Evolutionary conservation across 2,888 invertebrate species (phyloP).

Genomic region (Tiliacea citrago): DNA sequence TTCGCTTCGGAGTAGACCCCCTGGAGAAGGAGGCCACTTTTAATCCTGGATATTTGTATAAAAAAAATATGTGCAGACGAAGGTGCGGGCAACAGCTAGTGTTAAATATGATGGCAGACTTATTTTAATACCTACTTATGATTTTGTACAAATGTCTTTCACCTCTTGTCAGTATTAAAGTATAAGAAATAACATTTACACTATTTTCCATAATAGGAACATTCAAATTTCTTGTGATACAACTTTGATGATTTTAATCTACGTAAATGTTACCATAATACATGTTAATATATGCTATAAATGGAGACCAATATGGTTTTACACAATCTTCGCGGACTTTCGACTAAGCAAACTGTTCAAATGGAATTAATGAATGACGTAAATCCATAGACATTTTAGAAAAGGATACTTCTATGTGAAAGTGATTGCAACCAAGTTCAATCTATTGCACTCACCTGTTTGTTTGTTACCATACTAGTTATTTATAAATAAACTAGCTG

Average conservation of each 20-base stretch:
- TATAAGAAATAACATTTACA: conserved; percentile 8
- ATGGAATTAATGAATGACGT: not conserved
- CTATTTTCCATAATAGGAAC: conserved; percentile 31
- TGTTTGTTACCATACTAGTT: not conserved
- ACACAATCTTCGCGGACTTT: conserved; percentile 17
- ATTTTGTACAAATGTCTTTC: conserved; percentile 4
- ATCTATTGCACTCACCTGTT: no score
- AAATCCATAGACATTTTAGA: no score
- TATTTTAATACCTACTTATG: not conserved
- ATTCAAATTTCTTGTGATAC: conserved; percentile 17
- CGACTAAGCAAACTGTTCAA: not conserved
- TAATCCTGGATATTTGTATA: no score
- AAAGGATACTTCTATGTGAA: no score
- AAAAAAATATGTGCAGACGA: no score
- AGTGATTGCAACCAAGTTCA: no score
- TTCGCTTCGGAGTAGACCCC: no score
- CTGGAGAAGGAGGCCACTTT: no score
- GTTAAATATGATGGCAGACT: not conserved
- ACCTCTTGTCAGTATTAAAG: not conserved
- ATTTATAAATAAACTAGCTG: no score
- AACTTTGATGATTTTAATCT: conserved; percentile 15
- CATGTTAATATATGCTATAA: conserved; percentile 11
- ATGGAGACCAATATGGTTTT: conserved; percentile 10
- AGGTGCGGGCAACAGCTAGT: no score
- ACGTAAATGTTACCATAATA: conserved; percentile 23